phyloP scores from a whole-genome alignment of 1,140 invertebrate species.

The Lasioglossum baleicum region DNA sequence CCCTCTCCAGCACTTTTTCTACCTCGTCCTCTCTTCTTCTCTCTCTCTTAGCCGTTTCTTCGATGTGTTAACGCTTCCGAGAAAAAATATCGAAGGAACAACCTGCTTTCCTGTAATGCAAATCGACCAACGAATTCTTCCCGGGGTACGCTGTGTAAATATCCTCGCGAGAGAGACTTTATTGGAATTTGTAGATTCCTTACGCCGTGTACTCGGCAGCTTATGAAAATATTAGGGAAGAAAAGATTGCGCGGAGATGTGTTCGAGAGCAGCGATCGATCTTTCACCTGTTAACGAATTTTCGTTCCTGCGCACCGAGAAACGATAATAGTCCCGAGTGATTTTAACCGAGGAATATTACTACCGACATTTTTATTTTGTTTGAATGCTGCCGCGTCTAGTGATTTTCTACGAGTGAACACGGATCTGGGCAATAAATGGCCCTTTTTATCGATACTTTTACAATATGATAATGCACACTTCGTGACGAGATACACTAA shows the following conservation, averaged over 20 bases:
- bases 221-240: not conserved
- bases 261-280: not conserved
- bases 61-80: not conserved
- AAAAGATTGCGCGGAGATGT: not conserved
- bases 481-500: too few relatives aligned
- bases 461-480: too few relatives aligned
- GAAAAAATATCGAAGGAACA: conserved; percentile 6
- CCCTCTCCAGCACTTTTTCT: not conserved
- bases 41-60: not conserved
- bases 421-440: too few relatives aligned
- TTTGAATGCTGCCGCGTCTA: too few relatives aligned
- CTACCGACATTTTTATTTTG: too few relatives aligned
- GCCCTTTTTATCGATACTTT: too few relatives aligned
- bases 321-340: too few relatives aligned
- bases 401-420: too few relatives aligned
- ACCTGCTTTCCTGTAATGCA: conserved; percentile 22
- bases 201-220: not conserved
- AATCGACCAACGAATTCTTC: conserved; percentile 11
- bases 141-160: not conserved
- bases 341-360: too few relatives aligned
- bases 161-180: not conserved
- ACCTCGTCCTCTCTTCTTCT: too few relatives aligned
- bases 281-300: not conserved
- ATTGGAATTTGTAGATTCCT: not conserved
- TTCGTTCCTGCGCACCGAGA: too few relatives aligned